Percentiles rank a stretch among this genome's conserved stretches.
Evolutionary conservation across 2,113 vertebrate genomes (phyloP).

Genomic region (Litocranius walleri): DNA sequence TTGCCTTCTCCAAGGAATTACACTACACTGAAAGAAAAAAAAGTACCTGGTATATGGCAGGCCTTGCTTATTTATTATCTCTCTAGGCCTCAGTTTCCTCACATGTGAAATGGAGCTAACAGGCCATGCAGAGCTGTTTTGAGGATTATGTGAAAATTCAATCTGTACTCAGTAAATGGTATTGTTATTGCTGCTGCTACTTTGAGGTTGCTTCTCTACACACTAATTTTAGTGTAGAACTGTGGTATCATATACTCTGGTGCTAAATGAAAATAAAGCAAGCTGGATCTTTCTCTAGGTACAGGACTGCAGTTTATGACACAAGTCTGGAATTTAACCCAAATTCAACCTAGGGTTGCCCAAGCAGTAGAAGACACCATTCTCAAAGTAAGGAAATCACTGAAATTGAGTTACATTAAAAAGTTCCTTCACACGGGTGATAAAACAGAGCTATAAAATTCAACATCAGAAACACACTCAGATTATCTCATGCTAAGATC

Average conservation of each 20-base stretch:
- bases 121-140: not conserved
- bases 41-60: not conserved
- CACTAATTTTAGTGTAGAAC: not conserved
- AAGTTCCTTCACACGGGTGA: not conserved
- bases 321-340: not conserved
- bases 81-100: not conserved
- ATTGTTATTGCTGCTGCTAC: not conserved
- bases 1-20: not conserved
- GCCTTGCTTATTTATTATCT: not conserved
- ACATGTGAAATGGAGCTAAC: not conserved
- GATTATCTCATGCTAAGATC: not conserved
- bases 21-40: not conserved
- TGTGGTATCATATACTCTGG: not conserved
- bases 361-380: not conserved
- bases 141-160: not conserved
- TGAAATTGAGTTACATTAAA: not conserved
- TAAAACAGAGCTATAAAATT: not conserved
- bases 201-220: not conserved
- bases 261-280: not conserved
- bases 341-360: not conserved
- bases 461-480: not conserved
- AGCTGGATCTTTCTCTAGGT: not conserved
- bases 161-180: not conserved
- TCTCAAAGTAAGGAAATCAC: not conserved
- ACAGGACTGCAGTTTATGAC: not conserved